These are phyloP conservation scores for Pseudopleuronectes americanus DNA, from an alignment of 2,797 vertebrate species.

Conservation along the genomic window DNA sequence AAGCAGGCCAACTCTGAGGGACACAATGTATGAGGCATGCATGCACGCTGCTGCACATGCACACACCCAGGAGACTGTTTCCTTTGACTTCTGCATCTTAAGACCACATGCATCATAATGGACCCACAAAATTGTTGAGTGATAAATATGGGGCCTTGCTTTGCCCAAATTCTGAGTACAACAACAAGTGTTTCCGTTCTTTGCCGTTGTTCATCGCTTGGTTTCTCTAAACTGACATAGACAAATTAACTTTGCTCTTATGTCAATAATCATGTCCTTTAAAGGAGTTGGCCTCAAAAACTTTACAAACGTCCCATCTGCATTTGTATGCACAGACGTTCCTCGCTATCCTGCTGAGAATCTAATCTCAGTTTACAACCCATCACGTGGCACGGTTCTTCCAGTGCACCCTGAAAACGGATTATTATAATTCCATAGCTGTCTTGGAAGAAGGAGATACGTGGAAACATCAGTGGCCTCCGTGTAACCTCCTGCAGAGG, in stretches of 20 bases:
- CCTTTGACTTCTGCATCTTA: slow-evolving; percentile 42
- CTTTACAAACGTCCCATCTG: slow-evolving; percentile 22
- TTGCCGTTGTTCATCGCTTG: no score
- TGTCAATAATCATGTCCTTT: background rate
- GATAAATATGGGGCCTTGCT: no score
- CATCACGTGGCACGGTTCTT: slow-evolving; percentile 53
- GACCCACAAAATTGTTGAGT: background rate
- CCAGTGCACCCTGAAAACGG: slow-evolving; percentile 68
- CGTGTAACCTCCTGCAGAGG: slow-evolving; percentile 48
- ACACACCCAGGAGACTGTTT: slow-evolving; percentile 9
- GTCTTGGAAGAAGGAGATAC: slow-evolving; percentile 42
- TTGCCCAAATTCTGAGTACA: background rate
- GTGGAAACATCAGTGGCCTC: slow-evolving; percentile 53
- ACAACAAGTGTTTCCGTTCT: no score
- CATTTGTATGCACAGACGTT: slow-evolving; percentile 52
- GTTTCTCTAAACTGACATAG: slow-evolving; percentile 1
- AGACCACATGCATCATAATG: slow-evolving; percentile 19
- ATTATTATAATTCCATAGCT: slow-evolving; percentile 74
- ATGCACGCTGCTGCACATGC: slow-evolving; percentile 16
- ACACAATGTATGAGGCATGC: slow-evolving; percentile 27
- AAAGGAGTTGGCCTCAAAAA: background rate
- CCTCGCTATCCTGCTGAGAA: slow-evolving; percentile 61
- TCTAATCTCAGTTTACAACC: slow-evolving; percentile 74
- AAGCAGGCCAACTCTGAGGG: slow-evolving; percentile 48
- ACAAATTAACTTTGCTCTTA: slow-evolving; percentile 1